These are phyloP conservation scores for Erebia ligea DNA, from an alignment of 2,888 invertebrate species.

Conservation along the genomic window DNA sequence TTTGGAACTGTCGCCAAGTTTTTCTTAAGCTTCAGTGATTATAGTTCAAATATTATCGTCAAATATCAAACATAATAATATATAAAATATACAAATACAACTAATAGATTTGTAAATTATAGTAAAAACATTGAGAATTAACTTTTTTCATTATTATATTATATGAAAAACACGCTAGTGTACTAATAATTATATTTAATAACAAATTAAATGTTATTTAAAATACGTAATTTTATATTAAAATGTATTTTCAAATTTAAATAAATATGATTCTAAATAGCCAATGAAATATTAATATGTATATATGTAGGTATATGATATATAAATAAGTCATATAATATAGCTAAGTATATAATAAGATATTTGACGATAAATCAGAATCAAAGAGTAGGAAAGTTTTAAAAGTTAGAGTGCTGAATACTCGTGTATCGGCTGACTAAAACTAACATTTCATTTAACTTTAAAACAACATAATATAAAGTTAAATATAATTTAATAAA, in stretches of 20 bases:
- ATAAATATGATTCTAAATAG: no score
- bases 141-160: no score
- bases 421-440: slow-evolving; percentile 45
- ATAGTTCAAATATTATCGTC: slow-evolving; percentile 16
- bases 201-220: no score
- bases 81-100: neutral
- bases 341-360: no score
- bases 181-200: no score
- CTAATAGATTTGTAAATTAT: neutral
- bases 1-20: neutral
- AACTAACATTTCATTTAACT: slow-evolving; percentile 60
- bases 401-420: neutral
- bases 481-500: slow-evolving; percentile 68
- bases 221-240: no score
- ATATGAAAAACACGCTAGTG: no score
- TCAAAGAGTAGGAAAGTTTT: slow-evolving; percentile 19
- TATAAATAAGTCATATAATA: no score
- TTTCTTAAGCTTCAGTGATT: neutral
- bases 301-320: no score
- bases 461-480: slow-evolving; percentile 56
- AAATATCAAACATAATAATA: slow-evolving; percentile 16
- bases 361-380: slow-evolving; percentile 31
- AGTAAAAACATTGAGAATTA: neutral
- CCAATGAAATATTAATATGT: no score
- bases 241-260: no score